These are phyloP conservation scores for Percopsis omiscomaycus DNA, from an alignment of 2,797 vertebrate species.

Conservation along the genomic window DNA sequence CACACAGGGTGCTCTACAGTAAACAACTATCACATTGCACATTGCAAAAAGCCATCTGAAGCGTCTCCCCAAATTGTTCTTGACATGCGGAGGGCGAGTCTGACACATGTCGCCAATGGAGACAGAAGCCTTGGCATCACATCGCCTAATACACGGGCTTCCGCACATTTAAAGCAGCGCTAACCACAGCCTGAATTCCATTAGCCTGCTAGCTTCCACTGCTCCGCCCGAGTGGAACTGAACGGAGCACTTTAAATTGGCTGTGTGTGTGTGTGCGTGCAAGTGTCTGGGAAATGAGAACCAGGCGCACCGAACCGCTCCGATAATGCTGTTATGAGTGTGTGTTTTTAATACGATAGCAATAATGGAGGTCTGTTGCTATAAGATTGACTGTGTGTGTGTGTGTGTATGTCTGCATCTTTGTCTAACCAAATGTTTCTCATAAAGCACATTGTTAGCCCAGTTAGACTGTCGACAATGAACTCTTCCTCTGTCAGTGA, in stretches of 20 bases:
- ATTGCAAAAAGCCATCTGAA: slow-evolving; percentile 51
- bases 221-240: slow-evolving; percentile 60
- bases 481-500: slow-evolving; percentile 67
- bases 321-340: slow-evolving; percentile 67
- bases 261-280: slow-evolving; percentile 36
- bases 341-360: slow-evolving; percentile 70
- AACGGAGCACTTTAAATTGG: slow-evolving; percentile 63
- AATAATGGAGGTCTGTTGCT: slow-evolving; percentile 74
- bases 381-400: slow-evolving; percentile 50
- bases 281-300: slow-evolving; percentile 65
- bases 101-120: slow-evolving; percentile 75
- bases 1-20: slow-evolving; percentile 34
- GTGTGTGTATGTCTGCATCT: slow-evolving; percentile 25
- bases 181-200: slow-evolving; percentile 76
- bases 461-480: slow-evolving; percentile 59
- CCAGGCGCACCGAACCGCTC: slow-evolving; percentile 58
- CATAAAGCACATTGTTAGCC: slow-evolving; percentile 67
- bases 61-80: slow-evolving; percentile 64
- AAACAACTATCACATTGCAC: slow-evolving; percentile 46
- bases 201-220: slow-evolving; percentile 72
- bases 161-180: slow-evolving; percentile 63
- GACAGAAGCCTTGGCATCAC: slow-evolving; percentile 69
- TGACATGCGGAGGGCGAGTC: slow-evolving; percentile 68
- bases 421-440: slow-evolving; percentile 63
- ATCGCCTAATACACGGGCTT: slow-evolving; percentile 64